A percentile compares a stretch with the other conserved stretches of the same genome.
Evolutionary conservation across 2,888 invertebrate species (phyloP).

Genomic region (Torymus aiolomorphi): DNA sequence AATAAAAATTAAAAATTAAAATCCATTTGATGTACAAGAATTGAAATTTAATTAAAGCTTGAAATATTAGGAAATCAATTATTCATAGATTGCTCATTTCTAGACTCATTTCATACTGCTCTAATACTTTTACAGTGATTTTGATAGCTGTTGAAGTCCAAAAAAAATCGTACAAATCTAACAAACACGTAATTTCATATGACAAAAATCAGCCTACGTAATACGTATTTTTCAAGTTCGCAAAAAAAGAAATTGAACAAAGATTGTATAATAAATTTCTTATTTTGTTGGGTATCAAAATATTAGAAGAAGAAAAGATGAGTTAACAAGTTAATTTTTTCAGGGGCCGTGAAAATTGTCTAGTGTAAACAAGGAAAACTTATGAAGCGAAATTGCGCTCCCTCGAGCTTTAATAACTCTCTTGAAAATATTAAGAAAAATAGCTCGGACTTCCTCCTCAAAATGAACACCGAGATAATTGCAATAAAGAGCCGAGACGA

Average conservation of each 20-base stretch:
- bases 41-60: no score
- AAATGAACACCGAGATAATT: conserved; percentile 36
- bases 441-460: not conserved
- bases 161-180: conserved; percentile 38
- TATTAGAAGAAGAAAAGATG: no score
- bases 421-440: conserved; percentile 35
- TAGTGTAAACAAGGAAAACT: conserved; percentile 1
- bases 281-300: no score
- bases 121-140: conserved; percentile 1
- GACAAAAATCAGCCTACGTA: conserved; percentile 17
- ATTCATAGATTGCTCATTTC: no score
- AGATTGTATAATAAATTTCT: conserved; percentile 3
- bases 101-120: no score
- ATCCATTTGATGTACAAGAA: no score
- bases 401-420: conserved; percentile 8
- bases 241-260: conserved; percentile 20
- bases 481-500: not conserved
- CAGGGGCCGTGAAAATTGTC: not conserved
- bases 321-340: not conserved
- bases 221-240: conserved; percentile 46
- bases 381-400: not conserved
- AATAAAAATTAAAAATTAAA: no score
- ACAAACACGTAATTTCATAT: conserved; percentile 45
- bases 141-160: conserved; percentile 20
- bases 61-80: no score